Evolutionary conservation across 2,888 invertebrate species (phyloP).

Genomic region (Pinctada fucata): DNA sequence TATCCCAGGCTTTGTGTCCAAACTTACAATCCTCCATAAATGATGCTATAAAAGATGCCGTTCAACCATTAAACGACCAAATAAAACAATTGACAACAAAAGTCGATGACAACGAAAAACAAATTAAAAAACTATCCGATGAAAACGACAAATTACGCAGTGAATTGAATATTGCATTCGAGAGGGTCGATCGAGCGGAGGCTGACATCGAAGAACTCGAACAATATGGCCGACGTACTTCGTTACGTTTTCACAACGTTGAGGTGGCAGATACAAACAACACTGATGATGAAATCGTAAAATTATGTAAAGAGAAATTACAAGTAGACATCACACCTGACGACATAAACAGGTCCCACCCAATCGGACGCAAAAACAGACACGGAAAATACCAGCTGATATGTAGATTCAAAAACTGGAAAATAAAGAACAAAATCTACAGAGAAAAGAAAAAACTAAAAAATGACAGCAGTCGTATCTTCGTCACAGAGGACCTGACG

Average conservation of each 20-base stretch:
- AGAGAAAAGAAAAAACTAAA: background rate
- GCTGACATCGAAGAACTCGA: background rate
- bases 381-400: background rate
- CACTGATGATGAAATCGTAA: background rate
- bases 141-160: too few species aligned
- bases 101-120: too few species aligned
- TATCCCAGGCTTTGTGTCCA: too few species aligned
- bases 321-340: background rate
- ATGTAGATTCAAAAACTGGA: slow-evolving; percentile 12
- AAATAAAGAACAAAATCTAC: slow-evolving; percentile 1
- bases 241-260: background rate
- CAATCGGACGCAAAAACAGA: background rate
- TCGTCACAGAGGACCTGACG: slow-evolving; percentile 17
- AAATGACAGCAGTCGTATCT: background rate
- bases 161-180: too few species aligned
- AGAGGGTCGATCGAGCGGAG: too few species aligned
- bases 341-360: background rate
- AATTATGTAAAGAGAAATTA: background rate
- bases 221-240: background rate
- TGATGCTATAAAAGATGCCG: too few species aligned
- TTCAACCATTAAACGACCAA: too few species aligned
- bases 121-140: too few species aligned
- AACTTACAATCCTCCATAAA: too few species aligned
- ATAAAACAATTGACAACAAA: too few species aligned
- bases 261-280: background rate